Conservation (phyloP, 2,113 vertebrate species). For the Nestor notabilis region DNA sequence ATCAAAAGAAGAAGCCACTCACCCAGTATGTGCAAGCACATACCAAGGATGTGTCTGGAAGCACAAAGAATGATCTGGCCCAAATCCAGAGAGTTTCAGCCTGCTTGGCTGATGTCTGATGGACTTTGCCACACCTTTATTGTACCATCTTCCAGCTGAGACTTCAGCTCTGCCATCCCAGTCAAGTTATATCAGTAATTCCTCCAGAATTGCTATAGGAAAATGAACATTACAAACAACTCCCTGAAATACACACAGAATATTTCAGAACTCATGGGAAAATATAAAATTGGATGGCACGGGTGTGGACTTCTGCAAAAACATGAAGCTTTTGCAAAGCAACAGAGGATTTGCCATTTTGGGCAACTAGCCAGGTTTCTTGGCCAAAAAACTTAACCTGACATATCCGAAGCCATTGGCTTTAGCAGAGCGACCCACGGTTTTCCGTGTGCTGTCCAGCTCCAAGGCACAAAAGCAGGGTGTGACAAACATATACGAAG, state of each 20-base stretch:
- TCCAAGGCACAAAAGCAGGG: neutral
- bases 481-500: neutral
- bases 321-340: neutral
- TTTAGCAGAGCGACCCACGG: neutral
- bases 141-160: neutral
- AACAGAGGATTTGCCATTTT: neutral
- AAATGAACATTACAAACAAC: fast-evolving
- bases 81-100: neutral
- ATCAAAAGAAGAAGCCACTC: neutral
- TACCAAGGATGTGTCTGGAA: neutral
- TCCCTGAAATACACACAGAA: neutral
- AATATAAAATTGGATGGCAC: neutral
- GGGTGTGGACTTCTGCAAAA: neutral
- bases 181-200: neutral
- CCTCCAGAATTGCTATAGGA: neutral
- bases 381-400: neutral
- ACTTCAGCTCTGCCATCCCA: fast-evolving
- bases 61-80: neutral
- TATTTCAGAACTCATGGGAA: neutral
- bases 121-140: fast-evolving
- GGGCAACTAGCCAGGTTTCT: neutral
- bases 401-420: fast-evolving
- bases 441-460: neutral
- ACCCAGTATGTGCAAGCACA: fast-evolving
- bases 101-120: neutral